Evolutionary conservation across 2,113 vertebrate genomes (phyloP).

Genomic region (Rhynchomys soricoides): DNA sequence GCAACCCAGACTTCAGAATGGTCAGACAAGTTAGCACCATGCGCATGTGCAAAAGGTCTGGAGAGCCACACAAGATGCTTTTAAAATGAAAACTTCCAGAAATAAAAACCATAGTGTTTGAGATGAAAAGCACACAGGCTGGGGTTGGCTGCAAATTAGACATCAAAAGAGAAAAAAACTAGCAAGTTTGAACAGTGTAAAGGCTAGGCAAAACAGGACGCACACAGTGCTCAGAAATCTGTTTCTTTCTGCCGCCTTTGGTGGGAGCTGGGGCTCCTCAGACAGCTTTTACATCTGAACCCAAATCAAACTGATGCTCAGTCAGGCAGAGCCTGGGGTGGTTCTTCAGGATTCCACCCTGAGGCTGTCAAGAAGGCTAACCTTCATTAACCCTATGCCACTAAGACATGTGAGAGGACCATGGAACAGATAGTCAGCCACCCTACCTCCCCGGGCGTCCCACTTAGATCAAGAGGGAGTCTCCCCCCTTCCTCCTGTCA

Average conservation of each 20-base stretch:
- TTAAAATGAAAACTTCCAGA: background rate
- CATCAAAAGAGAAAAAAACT: background rate
- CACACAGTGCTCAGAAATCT: background rate
- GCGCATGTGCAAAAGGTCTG: background rate
- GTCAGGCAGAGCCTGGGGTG: background rate
- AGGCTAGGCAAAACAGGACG: background rate
- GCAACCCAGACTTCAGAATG: background rate
- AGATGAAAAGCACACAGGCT: background rate
- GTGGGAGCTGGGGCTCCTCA: background rate
- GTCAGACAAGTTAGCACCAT: background rate
- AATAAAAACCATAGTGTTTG: background rate
- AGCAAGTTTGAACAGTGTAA: background rate
- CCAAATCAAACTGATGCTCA: too few relatives aligned
- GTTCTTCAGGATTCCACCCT: background rate
- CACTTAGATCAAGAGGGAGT: too few relatives aligned
- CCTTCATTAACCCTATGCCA: background rate
- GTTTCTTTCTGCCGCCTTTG: background rate
- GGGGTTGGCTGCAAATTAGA: background rate
- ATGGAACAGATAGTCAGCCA: background rate
- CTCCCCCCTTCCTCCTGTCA: background rate
- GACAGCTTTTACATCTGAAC: background rate
- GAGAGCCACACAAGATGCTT: background rate
- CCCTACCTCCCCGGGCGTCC: background rate
- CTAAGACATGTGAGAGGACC: background rate
- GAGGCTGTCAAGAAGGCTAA: background rate